phyloP scores from a whole-genome alignment of 2,113 vertebrate genomes.

The Hemiscyllium ocellatum region DNA sequence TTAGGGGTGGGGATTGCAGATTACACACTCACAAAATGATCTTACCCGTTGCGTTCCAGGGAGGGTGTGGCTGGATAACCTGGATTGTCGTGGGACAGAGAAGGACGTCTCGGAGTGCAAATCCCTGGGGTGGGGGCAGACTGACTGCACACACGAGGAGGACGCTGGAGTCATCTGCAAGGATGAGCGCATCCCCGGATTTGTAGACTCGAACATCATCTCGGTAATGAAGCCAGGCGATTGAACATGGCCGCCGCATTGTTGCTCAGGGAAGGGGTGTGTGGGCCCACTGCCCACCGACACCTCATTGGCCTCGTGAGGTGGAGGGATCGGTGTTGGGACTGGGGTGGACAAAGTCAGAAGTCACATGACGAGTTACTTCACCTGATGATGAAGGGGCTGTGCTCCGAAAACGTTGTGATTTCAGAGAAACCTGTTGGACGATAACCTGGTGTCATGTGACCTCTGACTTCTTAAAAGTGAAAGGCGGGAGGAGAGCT shows the following conservation, averaged over 20 bases:
- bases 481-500: too few relatives aligned
- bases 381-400: too few relatives aligned
- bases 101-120: conserved; percentile 69
- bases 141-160: conserved; percentile 93
- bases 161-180: conserved; percentile 88
- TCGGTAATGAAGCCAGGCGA: conserved; percentile 59
- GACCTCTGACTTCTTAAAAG: too few relatives aligned
- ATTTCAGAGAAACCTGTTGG: too few relatives aligned
- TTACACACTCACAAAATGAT: background rate
- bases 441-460: too few relatives aligned
- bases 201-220: conserved; percentile 80
- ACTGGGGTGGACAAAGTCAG: too few relatives aligned
- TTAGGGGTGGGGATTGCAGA: background rate
- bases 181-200: conserved; percentile 81
- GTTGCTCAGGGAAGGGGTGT: too few relatives aligned
- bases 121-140: conserved; percentile 92
- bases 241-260: too few relatives aligned
- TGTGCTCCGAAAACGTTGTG: too few relatives aligned
- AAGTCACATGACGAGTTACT: too few relatives aligned
- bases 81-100: conserved; percentile 74
- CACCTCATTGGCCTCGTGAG: background rate
- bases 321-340: too few relatives aligned
- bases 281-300: too few relatives aligned
- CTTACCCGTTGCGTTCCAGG: conserved; percentile 56
- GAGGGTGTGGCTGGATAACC: conserved; percentile 92